Conservation (phyloP, 2,797 vertebrate genomes). For the Crenuchus spilurus region DNA sequence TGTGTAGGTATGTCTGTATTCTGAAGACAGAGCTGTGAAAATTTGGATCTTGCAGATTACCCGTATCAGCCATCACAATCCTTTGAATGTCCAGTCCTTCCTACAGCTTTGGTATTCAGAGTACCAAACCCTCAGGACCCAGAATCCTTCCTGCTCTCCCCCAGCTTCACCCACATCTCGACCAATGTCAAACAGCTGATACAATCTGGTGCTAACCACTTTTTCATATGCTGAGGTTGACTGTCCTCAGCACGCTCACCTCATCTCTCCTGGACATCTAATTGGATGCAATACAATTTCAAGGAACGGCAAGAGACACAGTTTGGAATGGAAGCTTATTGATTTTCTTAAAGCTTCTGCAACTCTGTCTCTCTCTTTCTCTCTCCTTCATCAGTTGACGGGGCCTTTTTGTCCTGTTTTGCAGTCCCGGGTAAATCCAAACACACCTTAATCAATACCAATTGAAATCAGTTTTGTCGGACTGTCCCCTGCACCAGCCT, state of each 20-base stretch:
- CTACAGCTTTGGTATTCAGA: not conserved
- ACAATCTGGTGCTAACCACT: not conserved
- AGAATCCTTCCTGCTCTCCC: not conserved
- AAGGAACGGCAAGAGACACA: slow-evolving; percentile 7
- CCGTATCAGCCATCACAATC: not conserved
- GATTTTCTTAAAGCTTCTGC: slow-evolving; percentile 41
- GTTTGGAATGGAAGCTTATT: slow-evolving; percentile 33
- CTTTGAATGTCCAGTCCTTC: not conserved
- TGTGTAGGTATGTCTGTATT: too few relatives aligned
- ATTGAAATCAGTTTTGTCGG: slow-evolving; percentile 25
- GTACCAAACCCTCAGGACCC: not conserved
- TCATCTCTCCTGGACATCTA: slow-evolving; percentile 26
- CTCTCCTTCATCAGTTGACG: slow-evolving; percentile 26
- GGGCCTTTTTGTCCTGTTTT: slow-evolving; percentile 36
- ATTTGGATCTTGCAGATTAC: too few relatives aligned
- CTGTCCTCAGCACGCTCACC: slow-evolving; percentile 1
- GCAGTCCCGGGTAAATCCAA: slow-evolving; percentile 21
- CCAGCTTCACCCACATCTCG: not conserved
- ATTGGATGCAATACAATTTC: slow-evolving; percentile 40
- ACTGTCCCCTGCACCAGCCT: not conserved
- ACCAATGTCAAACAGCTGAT: slow-evolving; percentile 5
- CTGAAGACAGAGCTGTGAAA: too few relatives aligned
- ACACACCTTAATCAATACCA: slow-evolving; percentile 36
- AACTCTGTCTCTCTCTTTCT: slow-evolving; percentile 1
- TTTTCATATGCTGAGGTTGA: slow-evolving; percentile 20